Evolutionary conservation across 1,140 invertebrate species (phyloP), one percentile per base, ranked within the genome.

Genomic region (Cydia fagiglandana): DNA sequence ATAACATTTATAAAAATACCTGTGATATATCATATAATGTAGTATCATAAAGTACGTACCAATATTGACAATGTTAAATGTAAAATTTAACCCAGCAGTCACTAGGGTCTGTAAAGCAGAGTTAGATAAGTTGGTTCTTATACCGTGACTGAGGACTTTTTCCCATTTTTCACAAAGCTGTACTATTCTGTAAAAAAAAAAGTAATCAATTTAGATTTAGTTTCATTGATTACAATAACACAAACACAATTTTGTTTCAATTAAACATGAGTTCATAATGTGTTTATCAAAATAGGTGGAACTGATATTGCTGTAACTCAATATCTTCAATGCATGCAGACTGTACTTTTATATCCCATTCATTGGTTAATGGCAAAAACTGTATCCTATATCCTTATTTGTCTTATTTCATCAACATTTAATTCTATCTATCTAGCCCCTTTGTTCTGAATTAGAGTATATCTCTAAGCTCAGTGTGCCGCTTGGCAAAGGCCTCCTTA

Each of bases 81-180:
- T 92, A 77, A 93, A 94, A 84, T 90, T 94, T 79, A 94, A 83
- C n/a, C 93, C 91, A 80, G 91, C 91, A 56, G 88, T 84, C 13
- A 93, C 91, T 75, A 93, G 81, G 70, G 83, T 91, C 75, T 93
- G 93, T 77, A 93, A 82, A 56, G 91, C 83, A 41, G 90, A 92
- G 77, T 86, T 90, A 38, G 86, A 88, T 77, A 86, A 90, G 91
- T 92, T 91, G 86, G 87, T 90, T 81, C 93, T 93, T 73, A 97
- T 90, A 1, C 96, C 96, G 94, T 97, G 95, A 56, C 95, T 94
- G 30, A 97, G 91, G 41, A 95, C 94, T 79, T 93, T 93, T 91
- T 97, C 96, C 90, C 96, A 95, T 76, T 94, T 94, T 80, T 94
- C 91, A 93, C 96, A 97, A 56, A 95, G 81, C 74, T 93, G 92